Evolutionary conservation across 2,888 invertebrate genomes (phyloP).

Genomic region (Choristoneura rosaceana): DNA sequence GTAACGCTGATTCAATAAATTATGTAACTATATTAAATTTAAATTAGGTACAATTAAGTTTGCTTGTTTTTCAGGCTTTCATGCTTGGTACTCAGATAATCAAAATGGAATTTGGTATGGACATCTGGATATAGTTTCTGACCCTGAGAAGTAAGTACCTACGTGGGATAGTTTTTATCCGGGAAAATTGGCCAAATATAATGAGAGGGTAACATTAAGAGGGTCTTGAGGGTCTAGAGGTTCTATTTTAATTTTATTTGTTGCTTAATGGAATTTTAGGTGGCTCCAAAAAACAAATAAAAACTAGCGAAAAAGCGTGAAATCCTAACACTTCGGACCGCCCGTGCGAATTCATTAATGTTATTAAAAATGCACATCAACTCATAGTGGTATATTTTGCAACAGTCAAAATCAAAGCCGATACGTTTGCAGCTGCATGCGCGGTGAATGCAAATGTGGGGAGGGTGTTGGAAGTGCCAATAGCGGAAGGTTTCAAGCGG

Average conservation of each 20-base stretch:
- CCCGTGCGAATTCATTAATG: slow-evolving; percentile 49
- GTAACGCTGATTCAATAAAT: no score
- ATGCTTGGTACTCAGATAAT: no score
- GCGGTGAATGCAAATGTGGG: slow-evolving; percentile 75
- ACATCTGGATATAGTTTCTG: no score
- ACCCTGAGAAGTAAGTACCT: no score
- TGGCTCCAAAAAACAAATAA: not conserved
- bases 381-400: slow-evolving; percentile 49
- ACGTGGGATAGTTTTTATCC: no score
- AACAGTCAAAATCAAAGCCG: slow-evolving; percentile 69
- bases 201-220: no score
- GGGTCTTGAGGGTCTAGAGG: no score
- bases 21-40: no score
- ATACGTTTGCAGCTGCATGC: slow-evolving; percentile 68
- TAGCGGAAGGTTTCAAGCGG: slow-evolving; percentile 25
- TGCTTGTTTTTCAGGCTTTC: no score
- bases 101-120: no score
- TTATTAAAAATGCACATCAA: slow-evolving; percentile 50
- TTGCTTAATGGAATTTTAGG: slow-evolving; percentile 28
- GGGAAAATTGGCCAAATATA: no score
- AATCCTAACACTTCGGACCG: slow-evolving; percentile 35
- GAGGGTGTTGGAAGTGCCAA: slow-evolving; percentile 50
- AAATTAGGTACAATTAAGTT: no score
- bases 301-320: slow-evolving; percentile 26
- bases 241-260: not conserved